These are phyloP conservation scores for Sebastes itinus DNA, from an alignment of 2,797 vertebrate species.

Conservation along the genomic window DNA sequence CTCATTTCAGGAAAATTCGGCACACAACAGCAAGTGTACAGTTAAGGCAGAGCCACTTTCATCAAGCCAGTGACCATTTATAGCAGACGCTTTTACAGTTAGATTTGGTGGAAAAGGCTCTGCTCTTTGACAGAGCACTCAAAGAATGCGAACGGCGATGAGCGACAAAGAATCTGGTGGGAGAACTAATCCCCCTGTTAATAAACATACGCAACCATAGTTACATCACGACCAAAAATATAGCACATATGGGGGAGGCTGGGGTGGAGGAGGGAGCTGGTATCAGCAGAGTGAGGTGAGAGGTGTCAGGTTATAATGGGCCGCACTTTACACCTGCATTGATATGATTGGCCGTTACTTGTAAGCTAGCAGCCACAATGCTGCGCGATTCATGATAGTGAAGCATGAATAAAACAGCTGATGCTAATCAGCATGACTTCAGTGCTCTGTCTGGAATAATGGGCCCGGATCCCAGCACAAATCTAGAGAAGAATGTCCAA, in stretches of 20 bases:
- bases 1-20: neutral
- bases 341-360: neutral
- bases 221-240: neutral
- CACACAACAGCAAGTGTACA: neutral
- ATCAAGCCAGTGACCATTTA: neutral
- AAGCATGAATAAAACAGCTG: neutral
- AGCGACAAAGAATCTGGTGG: neutral
- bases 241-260: neutral
- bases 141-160: neutral
- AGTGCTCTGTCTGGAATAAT: neutral
- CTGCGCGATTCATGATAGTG: neutral
- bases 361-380: neutral
- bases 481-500: neutral
- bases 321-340: too few relatives aligned
- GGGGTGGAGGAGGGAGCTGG: neutral
- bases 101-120: neutral
- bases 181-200: neutral
- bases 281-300: neutral
- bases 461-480: neutral
- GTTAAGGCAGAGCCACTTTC: neutral
- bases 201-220: neutral
- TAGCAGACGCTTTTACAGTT: neutral
- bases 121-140: neutral
- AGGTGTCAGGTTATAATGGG: neutral
- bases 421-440: neutral